Base-by-base conservation (phyloP, 1,140 invertebrate species). In the Battus philenor region DNA sequence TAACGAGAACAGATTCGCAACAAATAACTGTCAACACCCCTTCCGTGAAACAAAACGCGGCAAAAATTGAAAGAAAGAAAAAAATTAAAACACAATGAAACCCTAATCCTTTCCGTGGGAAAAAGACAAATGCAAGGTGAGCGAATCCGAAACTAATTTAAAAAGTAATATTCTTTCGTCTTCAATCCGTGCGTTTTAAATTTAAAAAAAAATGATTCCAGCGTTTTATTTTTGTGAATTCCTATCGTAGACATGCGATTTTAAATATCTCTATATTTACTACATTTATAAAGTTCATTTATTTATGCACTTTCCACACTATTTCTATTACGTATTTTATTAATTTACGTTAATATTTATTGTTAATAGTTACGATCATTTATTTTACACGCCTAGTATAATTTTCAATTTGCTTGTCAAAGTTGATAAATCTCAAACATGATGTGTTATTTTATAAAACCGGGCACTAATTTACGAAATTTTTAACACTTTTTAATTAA, bases 1-100 rank as follows among this genome's bases (percentile, higher is more conserved):
- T 46, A 71, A 71, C 39, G 65, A 67, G 68, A 80, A 81, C 74
- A 77, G 76, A 82, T 79, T 80, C 60, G 71, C 67, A 80, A 84
- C 80, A 80, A 84, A 84, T 84, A 84, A 77, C 78, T 85, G 80
- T 85, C 80, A 85, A 82, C 80, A 85, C 78, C 80, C 80, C 78
- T 84, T 80, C 66, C 61, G 69, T 79, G 77, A 84, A 84, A 81
- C 76, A 82, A 84, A 70, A 62, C 60, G 63, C 59, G 59, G 50
- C 47, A 63, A 70, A 80, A 77, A 80, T 78, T 71, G n/a, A 61
- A 7, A 3, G 20, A 22, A 6, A 65, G 68, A 72, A 71, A 73
- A 73, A 81, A 76, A 80, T 71, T 61, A 75, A 80, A 77, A 80
- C 70, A 74, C 68, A 79, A 75, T 64, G 70, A 70, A 58, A 63